Evolutionary conservation across 1,140 invertebrate species (phyloP).

Genomic region (Lordiphosa stackelbergi): DNA sequence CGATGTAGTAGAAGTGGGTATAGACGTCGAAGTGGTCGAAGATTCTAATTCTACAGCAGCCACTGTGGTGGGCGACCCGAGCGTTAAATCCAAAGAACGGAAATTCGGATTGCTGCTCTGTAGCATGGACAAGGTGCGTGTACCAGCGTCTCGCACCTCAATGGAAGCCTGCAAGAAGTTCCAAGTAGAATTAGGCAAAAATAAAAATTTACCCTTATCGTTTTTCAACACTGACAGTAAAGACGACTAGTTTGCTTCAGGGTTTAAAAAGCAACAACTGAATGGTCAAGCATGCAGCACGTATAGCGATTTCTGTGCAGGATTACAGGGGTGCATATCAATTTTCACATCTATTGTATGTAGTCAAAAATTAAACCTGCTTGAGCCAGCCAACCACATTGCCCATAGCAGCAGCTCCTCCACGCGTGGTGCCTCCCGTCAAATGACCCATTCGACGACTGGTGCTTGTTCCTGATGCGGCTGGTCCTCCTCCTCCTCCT

Average conservation of each 20-base stretch:
- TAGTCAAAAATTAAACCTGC: constrained; percentile 80
- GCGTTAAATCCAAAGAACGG: constrained; percentile 53
- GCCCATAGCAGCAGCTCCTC: constrained; percentile 81
- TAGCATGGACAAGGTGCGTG: constrained; percentile 79
- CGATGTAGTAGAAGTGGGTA: constrained; percentile 39
- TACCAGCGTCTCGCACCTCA: constrained; percentile 84
- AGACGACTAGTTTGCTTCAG: too few species aligned
- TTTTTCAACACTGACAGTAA: too few species aligned
- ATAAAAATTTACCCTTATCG: neutral
- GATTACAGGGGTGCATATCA: constrained; percentile 35
- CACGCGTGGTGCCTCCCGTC: constrained; percentile 79
- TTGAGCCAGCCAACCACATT: constrained; percentile 87
- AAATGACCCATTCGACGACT: constrained; percentile 81
- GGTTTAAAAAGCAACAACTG: too few species aligned
- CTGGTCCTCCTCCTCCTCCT: constrained; percentile 27
- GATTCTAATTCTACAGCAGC: neutral
- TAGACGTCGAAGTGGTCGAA: constrained; percentile 14
- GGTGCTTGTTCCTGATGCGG: constrained; percentile 83
- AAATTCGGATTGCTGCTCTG: constrained; percentile 73
- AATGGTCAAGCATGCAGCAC: constrained; percentile 1
- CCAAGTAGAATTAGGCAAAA: neutral
- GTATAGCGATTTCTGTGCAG: constrained; percentile 10
- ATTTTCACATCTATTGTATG: constrained; percentile 16
- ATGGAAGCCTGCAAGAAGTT: constrained; percentile 81
- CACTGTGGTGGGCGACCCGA: constrained; percentile 28